Conservation (phyloP, 2,888 invertebrate species). For the Papilio gigon region DNA sequence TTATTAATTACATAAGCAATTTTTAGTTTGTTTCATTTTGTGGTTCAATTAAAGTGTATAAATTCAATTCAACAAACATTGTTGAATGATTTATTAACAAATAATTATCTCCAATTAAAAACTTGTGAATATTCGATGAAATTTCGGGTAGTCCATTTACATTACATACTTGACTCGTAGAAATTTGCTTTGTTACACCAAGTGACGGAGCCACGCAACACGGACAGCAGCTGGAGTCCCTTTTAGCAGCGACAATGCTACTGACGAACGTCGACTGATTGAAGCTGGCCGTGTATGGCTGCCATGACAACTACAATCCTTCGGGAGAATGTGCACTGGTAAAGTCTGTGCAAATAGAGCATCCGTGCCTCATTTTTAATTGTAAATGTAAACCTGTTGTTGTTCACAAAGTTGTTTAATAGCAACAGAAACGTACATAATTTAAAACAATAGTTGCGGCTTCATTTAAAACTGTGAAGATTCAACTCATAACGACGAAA, state of each 20-base stretch:
- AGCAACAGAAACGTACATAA: conserved; percentile 8
- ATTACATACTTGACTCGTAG: no score
- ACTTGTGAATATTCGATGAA: no score
- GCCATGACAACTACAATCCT: not conserved
- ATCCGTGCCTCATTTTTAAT: not conserved
- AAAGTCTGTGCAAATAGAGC: no score
- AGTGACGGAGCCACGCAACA: no score
- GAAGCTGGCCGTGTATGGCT: not conserved
- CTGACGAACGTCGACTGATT: no score
- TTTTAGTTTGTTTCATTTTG: not conserved
- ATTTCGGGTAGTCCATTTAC: no score
- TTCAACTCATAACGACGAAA: conserved; percentile 44
- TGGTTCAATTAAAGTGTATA: not conserved
- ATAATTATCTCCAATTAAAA: no score
- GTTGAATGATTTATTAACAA: not conserved
- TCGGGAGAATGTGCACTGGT: not conserved
- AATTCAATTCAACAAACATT: not conserved
- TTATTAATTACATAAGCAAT: not conserved
- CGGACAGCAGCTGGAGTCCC: no score
- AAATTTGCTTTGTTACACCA: no score
- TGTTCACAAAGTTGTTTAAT: conserved; percentile 6
- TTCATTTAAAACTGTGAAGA: conserved; percentile 40
- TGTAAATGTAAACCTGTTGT: not conserved
- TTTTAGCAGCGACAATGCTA: no score
- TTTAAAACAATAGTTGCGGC: conserved; percentile 23